Conservation (phyloP, 2,113 vertebrate species). For the Anser cygnoides region DNA sequence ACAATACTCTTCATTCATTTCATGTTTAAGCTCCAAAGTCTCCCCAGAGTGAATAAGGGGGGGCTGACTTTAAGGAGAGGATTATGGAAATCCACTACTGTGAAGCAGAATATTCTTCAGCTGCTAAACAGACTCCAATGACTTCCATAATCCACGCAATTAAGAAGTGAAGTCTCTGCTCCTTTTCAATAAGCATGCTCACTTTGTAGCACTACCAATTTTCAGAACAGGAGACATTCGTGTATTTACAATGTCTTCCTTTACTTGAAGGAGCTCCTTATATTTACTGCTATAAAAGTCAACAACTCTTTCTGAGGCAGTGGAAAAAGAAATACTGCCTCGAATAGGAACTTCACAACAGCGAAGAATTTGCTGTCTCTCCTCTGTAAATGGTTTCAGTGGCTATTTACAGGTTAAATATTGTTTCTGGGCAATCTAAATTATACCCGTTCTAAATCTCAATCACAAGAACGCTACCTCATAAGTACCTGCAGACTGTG, state of each 20-base stretch:
- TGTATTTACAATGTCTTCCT: not conserved
- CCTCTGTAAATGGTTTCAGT: not conserved
- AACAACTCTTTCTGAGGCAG: not conserved
- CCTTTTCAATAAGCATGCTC: not conserved
- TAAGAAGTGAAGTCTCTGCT: not conserved
- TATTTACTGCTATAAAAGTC: not conserved
- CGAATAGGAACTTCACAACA: not conserved
- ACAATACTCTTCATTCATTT: not conserved
- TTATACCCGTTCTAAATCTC: not conserved
- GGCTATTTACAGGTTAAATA: not conserved
- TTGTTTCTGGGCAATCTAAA: not conserved
- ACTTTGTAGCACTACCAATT: not conserved
- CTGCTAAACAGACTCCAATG: not conserved
- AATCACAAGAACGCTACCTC: not conserved
- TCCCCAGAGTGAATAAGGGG: not conserved
- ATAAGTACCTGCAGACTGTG: not conserved
- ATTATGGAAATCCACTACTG: not conserved
- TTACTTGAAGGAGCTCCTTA: not conserved
- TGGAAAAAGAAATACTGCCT: not conserved
- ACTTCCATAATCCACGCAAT: not conserved
- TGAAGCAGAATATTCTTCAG: not conserved
- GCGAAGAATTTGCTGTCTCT: not conserved
- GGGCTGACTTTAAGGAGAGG: not conserved
- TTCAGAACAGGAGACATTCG: not conserved
- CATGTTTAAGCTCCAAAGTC: not conserved